phyloP scores from a whole-genome alignment of 1,140 invertebrate genomes.

The Diorhabda elongata region DNA sequence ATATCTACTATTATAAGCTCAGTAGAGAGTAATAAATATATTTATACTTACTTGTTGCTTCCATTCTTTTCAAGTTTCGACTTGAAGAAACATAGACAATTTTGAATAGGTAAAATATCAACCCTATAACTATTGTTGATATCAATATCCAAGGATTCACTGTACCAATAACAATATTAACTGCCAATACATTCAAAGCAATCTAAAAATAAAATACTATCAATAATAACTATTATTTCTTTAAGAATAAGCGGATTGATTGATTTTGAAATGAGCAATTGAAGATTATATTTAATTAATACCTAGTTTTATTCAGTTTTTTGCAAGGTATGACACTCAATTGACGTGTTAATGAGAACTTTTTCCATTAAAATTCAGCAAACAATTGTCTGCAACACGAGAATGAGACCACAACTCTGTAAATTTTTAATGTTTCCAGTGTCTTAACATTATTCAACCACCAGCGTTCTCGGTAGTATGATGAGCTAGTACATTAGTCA shows the following conservation, averaged over 20 bases:
- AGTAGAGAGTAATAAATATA: neutral
- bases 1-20: no score
- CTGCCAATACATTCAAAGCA: conserved; percentile 33
- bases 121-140: conserved; percentile 56
- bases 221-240: no score
- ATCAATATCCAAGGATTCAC: conserved; percentile 60
- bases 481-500: no score
- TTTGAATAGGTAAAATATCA: conserved; percentile 61
- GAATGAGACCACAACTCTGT: no score
- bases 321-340: conserved; percentile 39
- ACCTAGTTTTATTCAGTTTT: neutral
- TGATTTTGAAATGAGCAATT: neutral
- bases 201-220: conserved; percentile 50
- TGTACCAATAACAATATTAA: conserved; percentile 51
- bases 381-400: no score
- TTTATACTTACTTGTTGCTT: conserved; percentile 75
- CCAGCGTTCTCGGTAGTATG: no score
- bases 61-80: conserved; percentile 80
- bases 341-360: no score
- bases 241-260: no score
- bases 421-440: no score
- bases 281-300: neutral
- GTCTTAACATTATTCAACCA: no score
- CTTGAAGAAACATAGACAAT: conserved; percentile 77
- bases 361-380: no score